Evolutionary conservation across 1,140 invertebrate species (phyloP), one percentile per base, ranked within the genome.

Genomic region (Temnothorax curvispinosus): DNA sequence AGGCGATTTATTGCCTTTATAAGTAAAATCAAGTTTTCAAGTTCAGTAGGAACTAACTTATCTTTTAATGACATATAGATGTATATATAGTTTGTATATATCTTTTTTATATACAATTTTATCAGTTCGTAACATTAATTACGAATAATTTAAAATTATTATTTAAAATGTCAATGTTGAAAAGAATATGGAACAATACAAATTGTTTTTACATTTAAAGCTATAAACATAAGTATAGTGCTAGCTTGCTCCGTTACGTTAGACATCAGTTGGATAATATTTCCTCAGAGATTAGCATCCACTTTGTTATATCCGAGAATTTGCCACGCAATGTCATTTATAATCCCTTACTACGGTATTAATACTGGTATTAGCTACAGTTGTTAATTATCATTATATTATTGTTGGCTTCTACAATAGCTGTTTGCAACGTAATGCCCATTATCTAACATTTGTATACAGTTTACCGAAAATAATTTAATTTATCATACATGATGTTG

Each of bases 371-470:
- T 81, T 69, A 81, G 47, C 15, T 2, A 41, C 5, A 6, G 21
- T 32, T 71, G 41, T 81, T 81, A 81, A 71, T 81, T 18, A 52
- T 56, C 35, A 56, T 54, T 71, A 71, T 54, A 69, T 80, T 54
- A 80, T 69, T 69, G 60, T 50, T 41, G 32, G 64, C 32, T 69
- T 35, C 27, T 80, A 69, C 47, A 80, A 80, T 80, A 52, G 77
- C 47, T 27, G 21, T 41, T 64, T 69, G 35, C 35, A 27, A 54
- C 6, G 15, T 32, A 52, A 65, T 15, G 47, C 38, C 18, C 18
- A 78, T 54, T 41, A 54, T 44, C 8, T 69, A 69, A 80, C 21
- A 27, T 0, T 32, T 77, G 58, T 50, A 8, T 38, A 41, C n/a
- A 41, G 76, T 54, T 65, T 35, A 15, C 13, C 21, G 44, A 80